Evolutionary conservation across 2,113 vertebrate genomes (phyloP).

Genomic region (Ornithorhynchus anatinus): DNA sequence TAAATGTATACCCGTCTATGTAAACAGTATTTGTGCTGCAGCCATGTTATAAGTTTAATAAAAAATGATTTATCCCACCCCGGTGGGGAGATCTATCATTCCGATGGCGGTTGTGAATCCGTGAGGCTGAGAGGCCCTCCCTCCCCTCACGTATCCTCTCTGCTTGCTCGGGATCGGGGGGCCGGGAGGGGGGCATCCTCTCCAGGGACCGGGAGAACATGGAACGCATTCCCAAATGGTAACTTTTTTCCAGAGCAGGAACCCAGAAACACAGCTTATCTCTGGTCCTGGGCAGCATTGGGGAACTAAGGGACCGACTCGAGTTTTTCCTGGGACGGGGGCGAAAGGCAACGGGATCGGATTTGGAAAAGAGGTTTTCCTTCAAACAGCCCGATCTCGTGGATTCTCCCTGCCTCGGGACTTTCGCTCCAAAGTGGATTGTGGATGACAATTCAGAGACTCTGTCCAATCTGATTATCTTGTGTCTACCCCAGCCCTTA

Average conservation of each 20-base stretch:
- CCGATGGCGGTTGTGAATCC: slow-evolving; percentile 72
- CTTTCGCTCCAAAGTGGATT: too few relatives aligned
- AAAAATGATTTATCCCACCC: slow-evolving; percentile 73
- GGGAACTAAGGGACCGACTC: too few relatives aligned
- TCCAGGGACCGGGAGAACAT: too few relatives aligned
- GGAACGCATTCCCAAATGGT: too few relatives aligned
- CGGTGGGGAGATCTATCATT: slow-evolving; percentile 79
- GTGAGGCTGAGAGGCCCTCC: slow-evolving; percentile 56
- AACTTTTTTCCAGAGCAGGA: too few relatives aligned
- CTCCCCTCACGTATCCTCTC: neutral
- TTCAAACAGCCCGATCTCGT: slow-evolving; percentile 61
- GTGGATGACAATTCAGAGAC: slow-evolving; percentile 55
- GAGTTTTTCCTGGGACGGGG: too few relatives aligned
- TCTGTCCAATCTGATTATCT: too few relatives aligned
- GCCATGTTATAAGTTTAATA: slow-evolving; percentile 78
- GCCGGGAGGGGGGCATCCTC: too few relatives aligned
- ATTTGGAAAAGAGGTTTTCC: slow-evolving; percentile 67
- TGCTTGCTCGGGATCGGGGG: neutral
- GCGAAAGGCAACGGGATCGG: too few relatives aligned
- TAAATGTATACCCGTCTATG: slow-evolving; percentile 75
- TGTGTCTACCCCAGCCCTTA: too few relatives aligned
- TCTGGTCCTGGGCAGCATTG: too few relatives aligned
- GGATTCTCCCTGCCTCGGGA: slow-evolving; percentile 61
- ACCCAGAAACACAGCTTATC: too few relatives aligned
- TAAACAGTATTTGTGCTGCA: slow-evolving; percentile 76